Percentiles rank a stretch among this genome's conserved stretches.
These are phyloP conservation scores for Vultur gryphus DNA, from an alignment of 2,797 vertebrate genomes.

Conservation along the genomic window DNA sequence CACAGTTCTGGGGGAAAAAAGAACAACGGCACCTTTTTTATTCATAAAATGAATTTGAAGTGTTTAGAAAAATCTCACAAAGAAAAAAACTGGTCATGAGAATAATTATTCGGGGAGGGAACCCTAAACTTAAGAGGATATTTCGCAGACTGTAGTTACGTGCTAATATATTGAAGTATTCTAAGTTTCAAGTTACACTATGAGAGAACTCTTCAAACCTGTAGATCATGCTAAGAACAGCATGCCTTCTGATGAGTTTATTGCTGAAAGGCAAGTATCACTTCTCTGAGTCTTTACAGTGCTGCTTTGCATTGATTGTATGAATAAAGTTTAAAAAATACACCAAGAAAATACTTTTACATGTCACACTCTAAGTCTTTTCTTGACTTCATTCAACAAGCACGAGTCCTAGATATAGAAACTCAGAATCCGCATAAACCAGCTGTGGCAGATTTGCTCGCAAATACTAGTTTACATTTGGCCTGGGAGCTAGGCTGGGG, in stretches of 20 bases:
- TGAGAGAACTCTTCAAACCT: not conserved
- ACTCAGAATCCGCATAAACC: not conserved
- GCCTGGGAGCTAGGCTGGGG: not conserved
- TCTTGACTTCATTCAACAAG: not conserved
- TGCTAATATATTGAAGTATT: not conserved
- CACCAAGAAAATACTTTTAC: not conserved
- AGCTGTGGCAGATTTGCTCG: not conserved
- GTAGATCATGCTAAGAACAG: not conserved
- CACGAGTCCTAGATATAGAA: not conserved
- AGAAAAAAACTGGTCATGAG: not conserved
- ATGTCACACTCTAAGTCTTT: not conserved
- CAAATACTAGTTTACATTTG: not conserved
- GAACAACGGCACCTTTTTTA: not conserved
- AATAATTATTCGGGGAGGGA: not conserved
- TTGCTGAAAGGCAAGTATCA: not conserved
- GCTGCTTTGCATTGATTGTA: not conserved
- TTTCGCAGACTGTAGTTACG: not conserved
- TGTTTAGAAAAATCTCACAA: not conserved
- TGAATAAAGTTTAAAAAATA: not conserved
- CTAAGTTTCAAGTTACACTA: not conserved
- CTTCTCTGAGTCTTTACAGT: not conserved
- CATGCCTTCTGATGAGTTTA: not conserved
- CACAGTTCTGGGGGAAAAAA: not conserved
- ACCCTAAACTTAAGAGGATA: not conserved
- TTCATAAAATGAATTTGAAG: not conserved